Conservation (phyloP, 2,888 invertebrate genomes). For the Gymnosoma rotundatum region DNA sequence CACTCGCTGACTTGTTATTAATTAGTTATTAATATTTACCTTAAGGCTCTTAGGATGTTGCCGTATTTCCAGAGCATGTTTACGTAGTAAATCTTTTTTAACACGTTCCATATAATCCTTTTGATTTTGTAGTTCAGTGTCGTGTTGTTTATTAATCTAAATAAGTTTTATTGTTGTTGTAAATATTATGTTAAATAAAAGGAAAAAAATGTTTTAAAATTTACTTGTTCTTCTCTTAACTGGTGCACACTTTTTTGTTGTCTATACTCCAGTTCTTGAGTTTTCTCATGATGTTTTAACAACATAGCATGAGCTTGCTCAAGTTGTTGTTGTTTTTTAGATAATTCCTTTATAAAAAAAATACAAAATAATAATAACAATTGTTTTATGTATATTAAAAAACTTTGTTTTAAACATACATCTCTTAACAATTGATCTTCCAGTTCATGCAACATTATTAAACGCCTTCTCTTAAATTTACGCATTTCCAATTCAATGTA, state of each 20-base stretch:
- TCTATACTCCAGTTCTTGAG: slow-evolving; percentile 96
- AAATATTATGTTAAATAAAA: not conserved
- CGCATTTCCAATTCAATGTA: slow-evolving; percentile 95
- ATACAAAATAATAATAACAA: not conserved
- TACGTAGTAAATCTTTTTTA: slow-evolving; percentile 96
- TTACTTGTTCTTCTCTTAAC: slow-evolving; percentile 92
- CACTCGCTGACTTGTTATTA: too few relatives aligned
- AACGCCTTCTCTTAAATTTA: slow-evolving; percentile 94
- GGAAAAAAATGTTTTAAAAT: slow-evolving; percentile 27
- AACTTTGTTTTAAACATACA: slow-evolving; percentile 83
- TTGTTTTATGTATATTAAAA: too few relatives aligned
- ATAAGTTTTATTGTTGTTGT: slow-evolving; percentile 7
- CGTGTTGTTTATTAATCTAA: slow-evolving; percentile 91
- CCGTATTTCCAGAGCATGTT: slow-evolving; percentile 97
- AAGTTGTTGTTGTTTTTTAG: slow-evolving; percentile 96
- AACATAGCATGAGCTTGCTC: slow-evolving; percentile 97
- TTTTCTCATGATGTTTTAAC: slow-evolving; percentile 97
- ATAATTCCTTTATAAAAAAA: slow-evolving; percentile 89
- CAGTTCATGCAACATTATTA: slow-evolving; percentile 92
- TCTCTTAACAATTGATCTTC: slow-evolving; percentile 95
- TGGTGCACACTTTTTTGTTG: slow-evolving; percentile 98
- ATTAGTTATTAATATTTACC: slow-evolving; percentile 82
- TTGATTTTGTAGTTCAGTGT: slow-evolving; percentile 96
- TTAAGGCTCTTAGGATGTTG: slow-evolving; percentile 99
- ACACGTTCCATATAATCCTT: slow-evolving; percentile 97